Evolutionary conservation across 2,797 vertebrate genomes (phyloP).

Genomic region (Neostethus bicornis): DNA sequence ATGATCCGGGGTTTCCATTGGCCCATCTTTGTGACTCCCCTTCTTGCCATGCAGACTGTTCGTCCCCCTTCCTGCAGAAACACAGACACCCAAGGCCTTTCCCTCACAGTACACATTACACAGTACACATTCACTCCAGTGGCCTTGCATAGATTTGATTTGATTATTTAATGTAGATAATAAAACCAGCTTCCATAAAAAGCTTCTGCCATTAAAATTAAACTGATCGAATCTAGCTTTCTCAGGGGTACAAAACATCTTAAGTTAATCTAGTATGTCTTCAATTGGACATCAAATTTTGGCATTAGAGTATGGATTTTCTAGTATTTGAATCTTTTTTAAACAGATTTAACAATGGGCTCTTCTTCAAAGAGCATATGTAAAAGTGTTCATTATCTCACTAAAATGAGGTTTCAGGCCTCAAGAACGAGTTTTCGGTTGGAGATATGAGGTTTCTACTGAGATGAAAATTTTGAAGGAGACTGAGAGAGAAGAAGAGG

Average conservation of each 20-base stretch:
- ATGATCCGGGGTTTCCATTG: too few relatives aligned
- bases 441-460: conserved; percentile 35
- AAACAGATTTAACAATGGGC: conserved; percentile 7
- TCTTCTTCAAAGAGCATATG: conserved; percentile 38
- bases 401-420: conserved; percentile 32
- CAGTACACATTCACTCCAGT: too few relatives aligned
- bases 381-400: conserved; percentile 49
- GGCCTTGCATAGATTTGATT: conserved; percentile 8
- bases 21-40: too few relatives aligned
- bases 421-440: conserved; percentile 25
- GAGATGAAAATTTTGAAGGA: conserved; percentile 28
- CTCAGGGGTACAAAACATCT: neutral
- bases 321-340: conserved; percentile 22
- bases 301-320: conserved; percentile 14
- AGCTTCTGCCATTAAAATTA: neutral
- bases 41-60: too few relatives aligned
- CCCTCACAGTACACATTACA: too few relatives aligned
- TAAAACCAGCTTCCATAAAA: neutral
- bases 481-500: conserved; percentile 4
- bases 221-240: conserved; percentile 9
- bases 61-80: too few relatives aligned
- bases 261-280: conserved; percentile 1
- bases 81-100: too few relatives aligned
- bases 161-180: neutral
- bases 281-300: conserved; percentile 10